phyloP scores from a whole-genome alignment of 2,113 vertebrate species.

The Triplophysa tibetana region DNA sequence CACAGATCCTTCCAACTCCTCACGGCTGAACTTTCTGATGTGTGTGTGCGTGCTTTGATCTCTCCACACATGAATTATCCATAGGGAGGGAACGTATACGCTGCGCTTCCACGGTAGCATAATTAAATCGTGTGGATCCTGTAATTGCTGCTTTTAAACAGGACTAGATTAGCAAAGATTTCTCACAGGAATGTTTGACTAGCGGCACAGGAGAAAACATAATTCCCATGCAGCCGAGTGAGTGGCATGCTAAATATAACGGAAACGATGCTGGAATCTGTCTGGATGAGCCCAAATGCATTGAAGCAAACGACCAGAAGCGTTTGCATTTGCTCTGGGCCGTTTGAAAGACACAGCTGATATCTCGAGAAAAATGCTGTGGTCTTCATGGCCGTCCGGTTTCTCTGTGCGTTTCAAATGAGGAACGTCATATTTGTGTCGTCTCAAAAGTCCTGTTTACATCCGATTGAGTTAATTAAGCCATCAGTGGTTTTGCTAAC shows the following conservation, averaged over 20 bases:
- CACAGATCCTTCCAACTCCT: background rate
- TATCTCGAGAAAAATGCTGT: background rate
- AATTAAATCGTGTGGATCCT: conserved; percentile 57
- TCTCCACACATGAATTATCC: conserved; percentile 12
- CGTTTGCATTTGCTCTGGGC: background rate
- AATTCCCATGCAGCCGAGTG: conserved; percentile 4
- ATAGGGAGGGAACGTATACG: conserved; percentile 5
- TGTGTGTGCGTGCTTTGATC: background rate
- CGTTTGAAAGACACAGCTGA: conserved; percentile 24
- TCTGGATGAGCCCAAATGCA: conserved; percentile 4
- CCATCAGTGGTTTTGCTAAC: background rate
- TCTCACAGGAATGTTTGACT: conserved; percentile 51
- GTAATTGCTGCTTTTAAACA: conserved; percentile 59
- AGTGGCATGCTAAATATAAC: conserved; percentile 13
- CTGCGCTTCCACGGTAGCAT: conserved; percentile 32
- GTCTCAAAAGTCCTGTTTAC: background rate
- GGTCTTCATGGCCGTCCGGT: background rate
- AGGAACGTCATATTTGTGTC: background rate
- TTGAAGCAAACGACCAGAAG: conserved; percentile 8
- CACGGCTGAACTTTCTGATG: conserved; percentile 4
- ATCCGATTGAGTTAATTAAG: background rate
- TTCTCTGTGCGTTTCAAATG: background rate
- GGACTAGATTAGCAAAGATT: conserved; percentile 51
- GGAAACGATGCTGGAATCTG: background rate
- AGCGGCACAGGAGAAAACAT: conserved; percentile 40